phyloP scores from a whole-genome alignment of 1,140 invertebrate genomes.

The Akabosia matsudoensis region DNA sequence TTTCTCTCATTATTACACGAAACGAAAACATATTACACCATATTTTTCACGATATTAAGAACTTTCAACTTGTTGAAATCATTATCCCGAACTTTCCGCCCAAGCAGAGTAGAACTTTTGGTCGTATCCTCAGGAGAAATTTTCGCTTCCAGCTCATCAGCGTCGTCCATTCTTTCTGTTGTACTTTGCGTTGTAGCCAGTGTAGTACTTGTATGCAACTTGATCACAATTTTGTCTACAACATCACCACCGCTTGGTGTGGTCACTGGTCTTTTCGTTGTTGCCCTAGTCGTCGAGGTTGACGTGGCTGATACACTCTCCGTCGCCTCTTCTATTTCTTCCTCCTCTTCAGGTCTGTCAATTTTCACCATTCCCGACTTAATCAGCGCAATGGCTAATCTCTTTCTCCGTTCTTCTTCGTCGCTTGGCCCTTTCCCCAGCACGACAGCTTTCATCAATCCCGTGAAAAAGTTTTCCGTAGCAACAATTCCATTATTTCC shows the following conservation, averaged over 20 bases:
- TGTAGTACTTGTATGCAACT: background rate
- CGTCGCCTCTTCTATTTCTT: no score
- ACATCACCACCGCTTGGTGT: background rate
- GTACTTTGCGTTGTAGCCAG: background rate
- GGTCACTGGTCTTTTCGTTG: background rate
- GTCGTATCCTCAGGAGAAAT: background rate
- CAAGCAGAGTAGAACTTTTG: background rate
- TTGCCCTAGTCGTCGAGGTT: background rate
- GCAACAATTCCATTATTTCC: conserved; percentile 13
- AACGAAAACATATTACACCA: background rate
- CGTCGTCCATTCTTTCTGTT: background rate
- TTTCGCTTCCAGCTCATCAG: background rate
- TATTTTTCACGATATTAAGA: background rate
- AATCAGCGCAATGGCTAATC: background rate
- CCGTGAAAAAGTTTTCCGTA: conserved; percentile 3
- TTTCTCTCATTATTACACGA: no score
- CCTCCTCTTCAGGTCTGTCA: no score
- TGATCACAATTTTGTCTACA: no score
- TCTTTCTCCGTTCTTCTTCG: background rate
- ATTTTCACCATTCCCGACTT: background rate
- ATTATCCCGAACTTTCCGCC: background rate
- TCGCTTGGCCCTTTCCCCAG: background rate
- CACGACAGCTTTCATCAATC: conserved; percentile 1
- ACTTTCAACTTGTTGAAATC: conserved; percentile 15
- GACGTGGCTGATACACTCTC: no score